Conservation (phyloP, 2,113 vertebrate genomes). For the Bufo bufo region DNA sequence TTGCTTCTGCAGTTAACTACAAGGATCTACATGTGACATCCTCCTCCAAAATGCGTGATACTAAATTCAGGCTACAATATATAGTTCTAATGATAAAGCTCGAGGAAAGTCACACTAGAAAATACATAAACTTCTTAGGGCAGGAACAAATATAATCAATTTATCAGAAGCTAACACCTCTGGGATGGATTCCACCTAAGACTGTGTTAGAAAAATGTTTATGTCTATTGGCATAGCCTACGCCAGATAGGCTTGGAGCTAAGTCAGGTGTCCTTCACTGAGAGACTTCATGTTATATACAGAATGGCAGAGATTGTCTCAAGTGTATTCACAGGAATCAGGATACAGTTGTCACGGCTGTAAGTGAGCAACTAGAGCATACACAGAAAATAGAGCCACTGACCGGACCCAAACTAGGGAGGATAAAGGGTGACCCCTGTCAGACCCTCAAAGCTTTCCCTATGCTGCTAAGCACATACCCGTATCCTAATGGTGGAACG, state of each 20-base stretch:
- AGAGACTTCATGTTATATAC: conserved; percentile 11
- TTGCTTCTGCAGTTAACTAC: background rate
- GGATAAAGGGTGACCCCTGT: too few species aligned
- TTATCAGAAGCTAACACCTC: background rate
- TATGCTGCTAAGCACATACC: too few species aligned
- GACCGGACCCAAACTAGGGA: too few species aligned
- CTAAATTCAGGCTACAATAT: background rate
- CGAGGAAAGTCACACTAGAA: background rate
- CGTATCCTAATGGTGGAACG: too few species aligned
- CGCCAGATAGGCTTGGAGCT: conserved; percentile 13
- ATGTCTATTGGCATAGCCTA: background rate
- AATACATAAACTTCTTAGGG: background rate
- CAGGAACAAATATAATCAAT: background rate
- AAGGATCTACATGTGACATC: background rate
- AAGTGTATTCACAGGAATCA: conserved; percentile 19
- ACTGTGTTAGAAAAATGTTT: background rate
- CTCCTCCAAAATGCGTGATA: background rate
- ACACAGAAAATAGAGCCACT: too few species aligned
- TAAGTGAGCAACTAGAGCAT: too few species aligned
- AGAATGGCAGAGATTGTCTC: conserved; percentile 11
- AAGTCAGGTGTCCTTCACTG: background rate
- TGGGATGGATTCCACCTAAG: background rate
- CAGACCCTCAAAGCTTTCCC: too few species aligned
- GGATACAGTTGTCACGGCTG: too few species aligned
- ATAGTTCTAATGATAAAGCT: background rate